Percentiles rank a stretch among this genome's conserved stretches.
These are phyloP conservation scores for Drosophila mettleri DNA, from an alignment of 2,888 invertebrate species.

Conservation along the genomic window DNA sequence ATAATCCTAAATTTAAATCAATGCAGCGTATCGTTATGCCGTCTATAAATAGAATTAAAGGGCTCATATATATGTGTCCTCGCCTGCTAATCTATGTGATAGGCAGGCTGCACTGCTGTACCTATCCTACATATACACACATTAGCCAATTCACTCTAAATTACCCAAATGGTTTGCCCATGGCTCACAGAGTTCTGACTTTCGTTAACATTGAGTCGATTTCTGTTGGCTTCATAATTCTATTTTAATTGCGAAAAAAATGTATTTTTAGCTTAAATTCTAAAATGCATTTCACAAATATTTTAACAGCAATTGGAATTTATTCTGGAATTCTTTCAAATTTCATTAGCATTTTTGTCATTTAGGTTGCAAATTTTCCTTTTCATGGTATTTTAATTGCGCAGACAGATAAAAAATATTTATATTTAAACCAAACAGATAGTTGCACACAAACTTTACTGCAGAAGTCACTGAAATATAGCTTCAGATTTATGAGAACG, in stretches of 20 bases:
- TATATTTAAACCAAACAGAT: no score
- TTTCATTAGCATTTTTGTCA: background rate
- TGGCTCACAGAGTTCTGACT: background rate
- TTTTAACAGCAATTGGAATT: background rate
- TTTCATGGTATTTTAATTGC: background rate
- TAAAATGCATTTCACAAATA: background rate
- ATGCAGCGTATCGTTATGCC: no score
- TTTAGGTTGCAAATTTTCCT: background rate
- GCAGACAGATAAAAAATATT: no score
- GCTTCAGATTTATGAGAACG: no score
- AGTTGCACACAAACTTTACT: no score
- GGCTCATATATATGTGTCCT: no score
- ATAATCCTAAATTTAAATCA: no score
- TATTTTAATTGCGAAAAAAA: background rate
- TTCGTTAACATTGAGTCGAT: background rate
- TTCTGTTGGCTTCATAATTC: background rate
- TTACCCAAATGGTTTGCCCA: background rate
- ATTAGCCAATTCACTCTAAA: background rate
- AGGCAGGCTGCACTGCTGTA: no score
- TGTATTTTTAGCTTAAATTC: background rate
- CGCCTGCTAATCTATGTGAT: no score
- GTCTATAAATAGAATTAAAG: no score
- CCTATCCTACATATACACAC: no score
- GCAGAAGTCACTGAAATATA: no score
- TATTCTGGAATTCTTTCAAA: background rate